Evolutionary conservation across 2,888 invertebrate species (phyloP), one percentile per base, ranked within the genome.

Genomic region (Seladonia tumulorum): DNA sequence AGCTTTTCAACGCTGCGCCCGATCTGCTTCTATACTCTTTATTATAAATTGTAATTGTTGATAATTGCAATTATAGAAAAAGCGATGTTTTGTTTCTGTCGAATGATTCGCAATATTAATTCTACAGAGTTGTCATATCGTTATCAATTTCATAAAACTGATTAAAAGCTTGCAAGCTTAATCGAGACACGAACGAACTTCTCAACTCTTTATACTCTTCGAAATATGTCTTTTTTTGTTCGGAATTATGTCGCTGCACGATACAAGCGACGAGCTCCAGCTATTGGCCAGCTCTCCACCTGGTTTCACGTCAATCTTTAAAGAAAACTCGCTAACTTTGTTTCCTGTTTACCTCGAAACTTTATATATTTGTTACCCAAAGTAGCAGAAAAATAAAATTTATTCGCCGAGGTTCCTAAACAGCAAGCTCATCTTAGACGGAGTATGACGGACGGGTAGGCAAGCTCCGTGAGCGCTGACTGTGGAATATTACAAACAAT

Each of bases 271-370:
- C 68, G 22, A 39, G 68, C 22, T 39, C 39, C 8, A 68, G 35
- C 22, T 39, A 68, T 68, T 68, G 68, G 39, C 68, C 57, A 75
- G 18, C 16, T 42, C 39, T n/a, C 39, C 57, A 75, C n/a, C n/a
- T 75, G 57, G 39, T 68, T 68, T 39, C 42, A 68, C 68, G 68
- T 68, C 68, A 68, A 68, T 68, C 68, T 68, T 68, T 22, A 39
- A 68, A 68, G 68, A 39, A 68, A 68, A 39, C 39, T 68, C 39
- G 39, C 22, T 68, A 68, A 39, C 68, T 68, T 68, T 39, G 68
- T 68, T 68, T 68, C 68, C 68, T 68, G 68, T 68, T 68, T 68
- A 68, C 39, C 39, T 68, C 68, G 68, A 68, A 68, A 68, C 68
- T 68, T 68, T 68, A 39, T 68, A 39, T 68, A 68, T 68, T 63